Conservation (phyloP, 2,888 invertebrate genomes). For the Conops quadrifasciatus region DNA sequence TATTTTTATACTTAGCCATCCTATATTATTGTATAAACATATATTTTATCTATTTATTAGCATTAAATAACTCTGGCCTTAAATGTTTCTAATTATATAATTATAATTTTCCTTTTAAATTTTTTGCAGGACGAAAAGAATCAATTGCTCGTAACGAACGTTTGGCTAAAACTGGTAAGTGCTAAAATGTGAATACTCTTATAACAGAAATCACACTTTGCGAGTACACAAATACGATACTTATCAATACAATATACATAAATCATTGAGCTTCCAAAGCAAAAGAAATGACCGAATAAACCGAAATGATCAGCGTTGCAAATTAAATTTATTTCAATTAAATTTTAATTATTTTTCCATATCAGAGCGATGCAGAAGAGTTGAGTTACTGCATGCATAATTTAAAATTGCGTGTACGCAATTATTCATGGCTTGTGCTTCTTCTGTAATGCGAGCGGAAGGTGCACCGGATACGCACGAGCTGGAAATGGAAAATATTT, state of each 20-base stretch:
- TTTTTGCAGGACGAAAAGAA: constrained; percentile 83
- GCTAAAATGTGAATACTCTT: constrained; percentile 3
- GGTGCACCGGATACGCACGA: too few relatives aligned
- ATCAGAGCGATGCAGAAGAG: constrained; percentile 7
- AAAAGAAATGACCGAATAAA: neutral
- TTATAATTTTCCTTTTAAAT: constrained; percentile 3
- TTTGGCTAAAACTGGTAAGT: constrained; percentile 79
- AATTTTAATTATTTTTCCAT: constrained; percentile 16
- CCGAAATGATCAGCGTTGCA: neutral
- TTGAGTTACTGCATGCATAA: constrained; percentile 16
- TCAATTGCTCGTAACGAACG: constrained; percentile 95
- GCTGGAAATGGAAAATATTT: too few relatives aligned
- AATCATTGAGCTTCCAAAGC: too few relatives aligned
- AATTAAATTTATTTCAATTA: constrained; percentile 8
- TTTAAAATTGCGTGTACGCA: constrained; percentile 16
- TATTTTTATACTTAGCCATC: too few relatives aligned
- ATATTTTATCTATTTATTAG: too few relatives aligned
- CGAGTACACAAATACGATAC: neutral
- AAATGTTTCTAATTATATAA: too few relatives aligned
- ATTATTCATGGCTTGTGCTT: too few relatives aligned
- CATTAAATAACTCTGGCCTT: too few relatives aligned
- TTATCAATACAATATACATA: too few relatives aligned
- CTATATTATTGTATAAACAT: too few relatives aligned
- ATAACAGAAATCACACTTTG: neutral
- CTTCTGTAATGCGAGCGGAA: too few relatives aligned